Conservation (phyloP, 2,888 invertebrate genomes). For the Protonemura montana region DNA sequence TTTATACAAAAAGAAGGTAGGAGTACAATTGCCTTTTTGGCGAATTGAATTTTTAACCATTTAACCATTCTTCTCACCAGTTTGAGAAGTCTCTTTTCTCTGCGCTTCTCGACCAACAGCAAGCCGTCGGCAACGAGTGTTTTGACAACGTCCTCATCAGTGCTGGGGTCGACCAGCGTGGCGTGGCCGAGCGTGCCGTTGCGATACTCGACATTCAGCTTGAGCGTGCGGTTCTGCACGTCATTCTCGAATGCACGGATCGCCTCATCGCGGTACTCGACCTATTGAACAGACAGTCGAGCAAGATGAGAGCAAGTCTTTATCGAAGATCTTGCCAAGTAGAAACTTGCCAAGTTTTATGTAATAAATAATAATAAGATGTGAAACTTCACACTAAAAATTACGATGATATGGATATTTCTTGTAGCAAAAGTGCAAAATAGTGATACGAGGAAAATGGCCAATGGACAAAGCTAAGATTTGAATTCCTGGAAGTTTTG, state of each 20-base stretch:
- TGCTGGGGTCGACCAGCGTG: constrained; percentile 65
- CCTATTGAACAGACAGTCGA: constrained; percentile 56
- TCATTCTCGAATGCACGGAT: constrained; percentile 71
- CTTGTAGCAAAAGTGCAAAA: too few relatives aligned
- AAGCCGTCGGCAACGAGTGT: constrained; percentile 86
- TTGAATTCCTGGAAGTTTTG: too few relatives aligned
- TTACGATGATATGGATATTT: too few relatives aligned
- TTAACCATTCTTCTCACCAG: constrained; percentile 63
- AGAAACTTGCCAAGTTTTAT: too few relatives aligned
- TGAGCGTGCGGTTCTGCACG: constrained; percentile 75
- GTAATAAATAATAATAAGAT: too few relatives aligned
- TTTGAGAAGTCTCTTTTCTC: constrained; percentile 81
- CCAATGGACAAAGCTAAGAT: too few relatives aligned
- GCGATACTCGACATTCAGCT: constrained; percentile 85
- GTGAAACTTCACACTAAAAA: too few relatives aligned
- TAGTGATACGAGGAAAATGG: too few relatives aligned
- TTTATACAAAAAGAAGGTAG: too few relatives aligned
- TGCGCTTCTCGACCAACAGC: constrained; percentile 79
- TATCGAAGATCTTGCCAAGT: too few relatives aligned
- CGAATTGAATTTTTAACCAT: too few relatives aligned
- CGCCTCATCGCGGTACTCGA: constrained; percentile 80
- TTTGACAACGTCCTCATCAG: constrained; percentile 75
- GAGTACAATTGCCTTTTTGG: constrained; percentile 42
- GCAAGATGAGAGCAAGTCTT: too few relatives aligned
- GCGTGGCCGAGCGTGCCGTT: constrained; percentile 58